Percentiles rank a stretch among this genome's conserved stretches.
phyloP scores from a whole-genome alignment of 1,140 invertebrate genomes.

The Bicyclus anynana region DNA sequence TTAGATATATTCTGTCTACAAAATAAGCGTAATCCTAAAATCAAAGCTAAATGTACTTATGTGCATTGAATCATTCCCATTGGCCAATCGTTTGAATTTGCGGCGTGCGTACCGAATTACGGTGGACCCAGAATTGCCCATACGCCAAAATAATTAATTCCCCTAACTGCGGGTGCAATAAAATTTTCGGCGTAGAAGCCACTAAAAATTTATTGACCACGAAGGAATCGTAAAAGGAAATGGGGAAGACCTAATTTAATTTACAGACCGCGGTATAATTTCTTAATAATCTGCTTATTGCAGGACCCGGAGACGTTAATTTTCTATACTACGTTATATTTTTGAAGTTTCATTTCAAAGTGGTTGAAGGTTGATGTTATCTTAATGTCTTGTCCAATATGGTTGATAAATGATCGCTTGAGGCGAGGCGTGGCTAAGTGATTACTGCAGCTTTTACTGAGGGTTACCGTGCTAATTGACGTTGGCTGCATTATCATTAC shows the following conservation, averaged over 20 bases:
- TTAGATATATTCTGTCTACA: too few relatives aligned
- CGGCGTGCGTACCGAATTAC: not conserved
- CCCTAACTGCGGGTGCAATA: not conserved
- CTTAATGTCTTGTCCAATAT: conserved; percentile 47
- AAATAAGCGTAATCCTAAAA: too few relatives aligned
- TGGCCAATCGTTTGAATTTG: not conserved
- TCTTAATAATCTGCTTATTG: too few relatives aligned
- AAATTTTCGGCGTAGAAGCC: not conserved
- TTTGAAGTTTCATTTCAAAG: conserved; percentile 8
- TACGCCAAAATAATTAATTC: not conserved
- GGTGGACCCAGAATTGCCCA: not conserved
- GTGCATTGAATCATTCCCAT: too few relatives aligned
- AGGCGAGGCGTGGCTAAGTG: conserved; percentile 64
- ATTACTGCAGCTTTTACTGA: conserved; percentile 63
- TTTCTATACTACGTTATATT: not conserved
- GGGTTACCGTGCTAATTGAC: conserved; percentile 33
- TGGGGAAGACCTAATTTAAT: not conserved
- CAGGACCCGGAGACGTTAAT: too few relatives aligned
- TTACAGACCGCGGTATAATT: conserved; percentile 1
- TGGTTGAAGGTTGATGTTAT: conserved; percentile 24
- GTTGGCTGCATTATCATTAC: conserved; percentile 29
- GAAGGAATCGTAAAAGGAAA: not conserved
- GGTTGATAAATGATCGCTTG: conserved; percentile 52
- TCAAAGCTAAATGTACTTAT: too few relatives aligned
- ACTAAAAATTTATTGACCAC: not conserved